Evolutionary conservation across 2,888 invertebrate genomes (phyloP).

Genomic region (Ormyrus rosae): DNA sequence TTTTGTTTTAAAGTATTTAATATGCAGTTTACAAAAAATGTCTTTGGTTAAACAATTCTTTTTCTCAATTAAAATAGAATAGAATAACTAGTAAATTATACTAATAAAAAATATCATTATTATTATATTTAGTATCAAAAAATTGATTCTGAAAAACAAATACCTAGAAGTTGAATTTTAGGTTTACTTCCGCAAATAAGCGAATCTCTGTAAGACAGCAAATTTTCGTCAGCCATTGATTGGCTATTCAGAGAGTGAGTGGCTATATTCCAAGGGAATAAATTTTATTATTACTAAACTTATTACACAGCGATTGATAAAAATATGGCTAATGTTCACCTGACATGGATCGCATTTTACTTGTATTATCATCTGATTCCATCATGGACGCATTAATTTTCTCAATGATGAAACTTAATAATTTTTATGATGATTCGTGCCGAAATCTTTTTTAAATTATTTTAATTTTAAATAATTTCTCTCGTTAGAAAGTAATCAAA

Average conservation of each 20-base stretch:
- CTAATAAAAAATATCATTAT: no score
- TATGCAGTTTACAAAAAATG: no score
- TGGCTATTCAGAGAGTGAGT: not conserved
- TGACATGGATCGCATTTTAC: conserved; percentile 7
- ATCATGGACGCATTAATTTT: conserved; percentile 26
- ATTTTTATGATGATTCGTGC: conserved; percentile 17
- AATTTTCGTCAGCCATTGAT: conserved; percentile 2
- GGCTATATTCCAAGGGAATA: not conserved
- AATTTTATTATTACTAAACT: no score
- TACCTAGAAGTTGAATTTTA: conserved; percentile 36
- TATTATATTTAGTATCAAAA: no score
- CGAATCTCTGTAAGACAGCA: conserved; percentile 7
- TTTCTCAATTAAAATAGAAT: no score
- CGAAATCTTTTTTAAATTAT: not conserved
- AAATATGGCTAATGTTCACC: conserved; percentile 12
- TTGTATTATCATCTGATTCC: conserved; percentile 25
- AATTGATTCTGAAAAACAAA: no score
- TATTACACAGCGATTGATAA: no score
- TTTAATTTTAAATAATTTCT: conserved; percentile 15
- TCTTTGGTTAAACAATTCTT: no score
- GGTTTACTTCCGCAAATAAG: conserved; percentile 13
- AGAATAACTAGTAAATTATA: no score
- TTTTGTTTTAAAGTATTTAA: no score
- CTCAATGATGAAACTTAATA: conserved; percentile 30
- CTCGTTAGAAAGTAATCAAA: conserved; percentile 6